Evolutionary conservation across 2,888 invertebrate species (phyloP).

Genomic region (Beris morrisii): DNA sequence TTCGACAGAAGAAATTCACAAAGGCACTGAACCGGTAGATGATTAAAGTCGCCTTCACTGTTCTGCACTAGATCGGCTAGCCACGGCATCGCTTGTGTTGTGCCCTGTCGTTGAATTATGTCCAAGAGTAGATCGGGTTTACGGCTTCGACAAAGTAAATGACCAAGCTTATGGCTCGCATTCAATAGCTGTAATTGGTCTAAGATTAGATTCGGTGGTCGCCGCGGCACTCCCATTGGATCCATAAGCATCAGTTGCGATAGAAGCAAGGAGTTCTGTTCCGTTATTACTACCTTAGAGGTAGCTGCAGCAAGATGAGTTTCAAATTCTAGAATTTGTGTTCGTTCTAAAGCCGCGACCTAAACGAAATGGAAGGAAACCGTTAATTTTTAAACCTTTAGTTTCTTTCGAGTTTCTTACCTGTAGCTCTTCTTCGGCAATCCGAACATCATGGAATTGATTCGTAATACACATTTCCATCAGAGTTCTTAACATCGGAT

Average conservation of each 20-base stretch:
- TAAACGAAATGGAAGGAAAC: conserved; percentile 42
- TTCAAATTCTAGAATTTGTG: conserved; percentile 85
- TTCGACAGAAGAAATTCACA: conserved; percentile 89
- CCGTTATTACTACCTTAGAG: conserved; percentile 85
- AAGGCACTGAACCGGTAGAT: conserved; percentile 94
- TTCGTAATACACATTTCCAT: conserved; percentile 98
- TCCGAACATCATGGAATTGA: conserved; percentile 61
- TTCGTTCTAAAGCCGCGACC: conserved; percentile 70
- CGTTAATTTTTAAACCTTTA: neutral
- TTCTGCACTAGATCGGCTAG: conserved; percentile 90
- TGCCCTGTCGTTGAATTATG: conserved; percentile 86
- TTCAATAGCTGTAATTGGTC: conserved; percentile 81
- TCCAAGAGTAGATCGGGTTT: conserved; percentile 91
- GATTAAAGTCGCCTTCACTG: conserved; percentile 75
- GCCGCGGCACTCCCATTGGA: conserved; percentile 78
- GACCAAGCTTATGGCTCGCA: conserved; percentile 78
- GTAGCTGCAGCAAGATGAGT: conserved; percentile 88
- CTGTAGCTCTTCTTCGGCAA: conserved; percentile 68
- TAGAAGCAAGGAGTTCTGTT: conserved; percentile 82
- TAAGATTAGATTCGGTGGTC: conserved; percentile 75
- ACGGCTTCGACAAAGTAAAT: conserved; percentile 83
- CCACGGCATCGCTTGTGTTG: conserved; percentile 96
- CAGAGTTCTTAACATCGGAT: conserved; percentile 85
- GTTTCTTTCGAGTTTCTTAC: conserved; percentile 40
- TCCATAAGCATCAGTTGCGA: conserved; percentile 84